phyloP scores from a whole-genome alignment of 2,888 invertebrate genomes.

The Neocrepidodera transversa region DNA sequence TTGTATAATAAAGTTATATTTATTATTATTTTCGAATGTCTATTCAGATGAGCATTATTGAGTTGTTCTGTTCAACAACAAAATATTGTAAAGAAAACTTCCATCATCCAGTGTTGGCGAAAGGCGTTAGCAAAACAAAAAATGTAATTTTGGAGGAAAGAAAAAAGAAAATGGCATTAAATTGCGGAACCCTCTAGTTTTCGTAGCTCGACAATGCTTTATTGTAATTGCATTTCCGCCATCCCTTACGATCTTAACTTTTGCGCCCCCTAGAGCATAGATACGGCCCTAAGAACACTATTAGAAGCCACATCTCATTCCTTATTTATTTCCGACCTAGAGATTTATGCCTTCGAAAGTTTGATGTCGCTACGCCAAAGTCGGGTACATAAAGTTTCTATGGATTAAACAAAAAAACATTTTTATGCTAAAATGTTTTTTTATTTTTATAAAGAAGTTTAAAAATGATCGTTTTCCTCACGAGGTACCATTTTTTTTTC shows the following conservation, averaged over 20 bases:
- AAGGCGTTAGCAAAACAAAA: constrained; percentile 9
- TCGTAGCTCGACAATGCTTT: constrained; percentile 54
- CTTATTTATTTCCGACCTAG: constrained; percentile 52
- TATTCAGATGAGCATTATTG: too few species aligned
- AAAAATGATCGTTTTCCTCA: too few species aligned
- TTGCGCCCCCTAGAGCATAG: constrained; percentile 52
- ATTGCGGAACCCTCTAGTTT: constrained; percentile 51
- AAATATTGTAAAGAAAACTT: too few species aligned
- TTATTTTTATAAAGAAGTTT: too few species aligned
- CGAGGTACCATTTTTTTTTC: too few species aligned
- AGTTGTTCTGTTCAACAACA: too few species aligned
- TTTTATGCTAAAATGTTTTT: too few species aligned
- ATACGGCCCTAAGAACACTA: constrained; percentile 56
- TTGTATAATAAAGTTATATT: too few species aligned
- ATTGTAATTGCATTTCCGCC: constrained; percentile 57
- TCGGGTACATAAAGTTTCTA: background rate
- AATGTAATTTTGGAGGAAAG: constrained; percentile 22
- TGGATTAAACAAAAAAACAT: too few species aligned
- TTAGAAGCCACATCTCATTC: constrained; percentile 56
- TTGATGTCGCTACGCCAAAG: constrained; percentile 20
- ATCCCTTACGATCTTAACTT: constrained; percentile 54
- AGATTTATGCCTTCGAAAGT: constrained; percentile 44
- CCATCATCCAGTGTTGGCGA: constrained; percentile 11
- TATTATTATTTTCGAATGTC: too few species aligned
- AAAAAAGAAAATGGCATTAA: constrained; percentile 53